These are phyloP conservation scores for Macropis europaea DNA, from an alignment of 2,888 invertebrate genomes.

Conservation along the genomic window DNA sequence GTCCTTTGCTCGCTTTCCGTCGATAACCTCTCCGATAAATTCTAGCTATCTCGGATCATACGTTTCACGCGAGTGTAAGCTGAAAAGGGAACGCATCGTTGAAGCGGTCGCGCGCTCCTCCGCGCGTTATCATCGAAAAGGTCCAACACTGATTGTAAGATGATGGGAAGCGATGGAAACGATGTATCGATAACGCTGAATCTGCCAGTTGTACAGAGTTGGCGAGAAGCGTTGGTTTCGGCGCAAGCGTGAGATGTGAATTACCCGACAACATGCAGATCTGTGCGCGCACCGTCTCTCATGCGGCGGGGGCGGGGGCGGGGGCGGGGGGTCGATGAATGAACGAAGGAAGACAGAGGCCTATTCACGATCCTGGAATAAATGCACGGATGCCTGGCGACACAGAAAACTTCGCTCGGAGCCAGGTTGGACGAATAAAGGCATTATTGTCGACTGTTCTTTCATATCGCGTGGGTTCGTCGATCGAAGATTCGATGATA, in stretches of 20 bases:
- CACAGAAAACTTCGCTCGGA: slow-evolving; percentile 33
- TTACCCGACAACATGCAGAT: too few relatives aligned
- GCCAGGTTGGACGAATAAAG: slow-evolving; percentile 58
- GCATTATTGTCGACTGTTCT: slow-evolving; percentile 72
- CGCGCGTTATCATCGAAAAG: too few relatives aligned
- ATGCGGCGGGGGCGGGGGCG: too few relatives aligned
- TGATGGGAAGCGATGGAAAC: too few relatives aligned
- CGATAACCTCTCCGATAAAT: slow-evolving; percentile 49
- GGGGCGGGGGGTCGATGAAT: slow-evolving; percentile 32
- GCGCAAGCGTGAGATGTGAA: too few relatives aligned
- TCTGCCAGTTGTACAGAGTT: too few relatives aligned
- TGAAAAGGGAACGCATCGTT: neutral
- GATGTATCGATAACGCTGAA: too few relatives aligned
- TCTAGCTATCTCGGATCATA: slow-evolving; percentile 18
- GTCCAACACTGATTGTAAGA: too few relatives aligned
- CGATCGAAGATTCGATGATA: too few relatives aligned
- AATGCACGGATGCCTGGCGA: neutral
- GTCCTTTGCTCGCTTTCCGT: slow-evolving; percentile 28
- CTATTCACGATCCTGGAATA: slow-evolving; percentile 54
- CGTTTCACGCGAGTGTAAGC: neutral
- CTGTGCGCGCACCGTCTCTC: too few relatives aligned
- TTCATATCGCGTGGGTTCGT: slow-evolving; percentile 36
- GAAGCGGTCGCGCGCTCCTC: neutral
- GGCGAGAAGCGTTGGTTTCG: too few relatives aligned
- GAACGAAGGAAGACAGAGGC: slow-evolving; percentile 53